Percentiles rank a stretch among this genome's conserved stretches.
Evolutionary conservation across 2,797 vertebrate species (phyloP).

Genomic region (Notamacropus eugenii): DNA sequence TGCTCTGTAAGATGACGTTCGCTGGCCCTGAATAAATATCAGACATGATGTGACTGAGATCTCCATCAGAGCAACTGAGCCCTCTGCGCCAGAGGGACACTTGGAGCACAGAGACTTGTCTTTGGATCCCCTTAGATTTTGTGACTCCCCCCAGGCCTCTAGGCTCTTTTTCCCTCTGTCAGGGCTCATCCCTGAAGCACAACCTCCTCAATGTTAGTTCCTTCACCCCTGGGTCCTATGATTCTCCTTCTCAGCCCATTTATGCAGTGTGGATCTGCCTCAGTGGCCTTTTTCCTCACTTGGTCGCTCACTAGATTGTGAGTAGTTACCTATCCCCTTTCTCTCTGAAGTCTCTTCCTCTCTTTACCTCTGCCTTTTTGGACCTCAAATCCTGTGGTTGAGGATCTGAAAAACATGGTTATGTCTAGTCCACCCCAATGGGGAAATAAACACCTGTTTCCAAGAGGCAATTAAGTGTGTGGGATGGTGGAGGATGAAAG

Average conservation of each 20-base stretch:
- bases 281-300: neutral
- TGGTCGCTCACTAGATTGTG: neutral
- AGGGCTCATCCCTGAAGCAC: neutral
- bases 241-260: neutral
- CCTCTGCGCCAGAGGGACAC: neutral
- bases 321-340: neutral
- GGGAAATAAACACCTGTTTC: neutral
- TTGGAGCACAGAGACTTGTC: neutral
- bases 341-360: neutral
- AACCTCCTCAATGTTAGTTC: neutral
- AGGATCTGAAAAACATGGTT: neutral
- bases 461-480: neutral
- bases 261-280: neutral
- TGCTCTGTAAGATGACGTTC: constrained; percentile 56
- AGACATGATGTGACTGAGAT: constrained; percentile 55
- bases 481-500: neutral
- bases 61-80: neutral
- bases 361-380: neutral
- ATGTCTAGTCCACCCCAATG: neutral
- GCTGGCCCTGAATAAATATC: constrained; percentile 63
- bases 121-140: neutral
- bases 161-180: neutral
- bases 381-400: neutral
- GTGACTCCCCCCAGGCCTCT: neutral
- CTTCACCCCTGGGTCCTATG: neutral